These are phyloP conservation scores for Spinibarbus caldwelli DNA, from an alignment of 2,797 vertebrate genomes.

Conservation along the genomic window DNA sequence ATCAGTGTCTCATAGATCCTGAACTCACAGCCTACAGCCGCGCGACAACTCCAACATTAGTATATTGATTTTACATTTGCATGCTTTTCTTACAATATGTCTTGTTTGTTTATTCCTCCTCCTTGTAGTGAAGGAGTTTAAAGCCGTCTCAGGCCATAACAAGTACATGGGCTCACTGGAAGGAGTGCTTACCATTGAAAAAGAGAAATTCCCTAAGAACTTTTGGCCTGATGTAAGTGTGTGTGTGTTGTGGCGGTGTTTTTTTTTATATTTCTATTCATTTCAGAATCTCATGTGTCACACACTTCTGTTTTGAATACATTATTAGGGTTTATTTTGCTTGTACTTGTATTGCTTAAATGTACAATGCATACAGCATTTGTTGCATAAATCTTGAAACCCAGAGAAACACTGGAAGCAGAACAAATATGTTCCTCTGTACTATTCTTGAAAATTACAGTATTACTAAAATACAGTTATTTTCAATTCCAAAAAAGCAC, in stretches of 20 bases:
- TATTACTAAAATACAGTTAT: constrained; percentile 7
- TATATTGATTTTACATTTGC: constrained; percentile 84
- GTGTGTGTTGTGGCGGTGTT: not conserved
- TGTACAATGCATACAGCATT: not conserved
- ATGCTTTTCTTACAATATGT: constrained; percentile 70
- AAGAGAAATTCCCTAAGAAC: constrained; percentile 84
- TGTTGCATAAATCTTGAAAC: not conserved
- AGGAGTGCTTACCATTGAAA: constrained; percentile 77
- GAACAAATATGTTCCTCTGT: not conserved
- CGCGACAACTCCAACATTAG: constrained; percentile 81
- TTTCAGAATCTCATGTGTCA: not conserved
- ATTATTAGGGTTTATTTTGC: not conserved
- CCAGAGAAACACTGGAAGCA: not conserved
- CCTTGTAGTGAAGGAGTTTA: constrained; percentile 78
- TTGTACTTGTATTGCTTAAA: not conserved
- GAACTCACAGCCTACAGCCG: constrained; percentile 72
- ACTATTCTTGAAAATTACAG: not conserved
- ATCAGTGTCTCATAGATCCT: constrained; percentile 79
- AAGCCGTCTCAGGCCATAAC: constrained; percentile 72
- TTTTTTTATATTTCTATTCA: not conserved
- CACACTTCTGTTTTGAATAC: not conserved
- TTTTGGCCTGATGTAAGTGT: constrained; percentile 85
- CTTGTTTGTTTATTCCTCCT: constrained; percentile 32
- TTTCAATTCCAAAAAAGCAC: not conserved
- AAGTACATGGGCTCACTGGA: constrained; percentile 74